Percentiles rank a stretch among this genome's conserved stretches.
Evolutionary conservation across 2,113 vertebrate genomes (phyloP).

Genomic region (Alethe castanea): DNA sequence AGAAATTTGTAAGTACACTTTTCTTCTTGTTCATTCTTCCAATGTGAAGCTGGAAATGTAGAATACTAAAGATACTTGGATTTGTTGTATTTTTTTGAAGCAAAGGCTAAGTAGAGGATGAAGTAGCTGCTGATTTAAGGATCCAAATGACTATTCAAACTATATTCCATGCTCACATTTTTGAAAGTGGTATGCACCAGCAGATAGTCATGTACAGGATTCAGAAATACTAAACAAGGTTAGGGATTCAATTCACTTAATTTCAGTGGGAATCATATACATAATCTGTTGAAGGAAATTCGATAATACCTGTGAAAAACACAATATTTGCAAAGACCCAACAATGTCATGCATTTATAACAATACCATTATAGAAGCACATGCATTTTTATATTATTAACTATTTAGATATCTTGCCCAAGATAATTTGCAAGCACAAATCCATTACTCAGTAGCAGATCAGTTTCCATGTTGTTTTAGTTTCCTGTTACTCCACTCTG

Average conservation of each 20-base stretch:
- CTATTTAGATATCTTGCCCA: background rate
- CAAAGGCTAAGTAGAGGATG: background rate
- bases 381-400: background rate
- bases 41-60: background rate
- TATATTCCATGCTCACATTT: background rate
- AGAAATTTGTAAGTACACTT: background rate
- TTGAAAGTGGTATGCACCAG: background rate
- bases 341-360: too few species aligned
- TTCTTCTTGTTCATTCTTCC: background rate
- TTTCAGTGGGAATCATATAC: background rate
- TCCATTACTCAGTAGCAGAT: background rate
- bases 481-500: background rate
- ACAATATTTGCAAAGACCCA: too few species aligned
- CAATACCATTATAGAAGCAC: background rate
- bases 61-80: background rate
- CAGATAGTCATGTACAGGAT: background rate
- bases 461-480: background rate
- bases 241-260: background rate
- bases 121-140: background rate
- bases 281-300: background rate
- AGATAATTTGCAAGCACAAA: background rate
- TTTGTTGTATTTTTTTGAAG: background rate
- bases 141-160: background rate
- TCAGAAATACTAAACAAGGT: background rate
- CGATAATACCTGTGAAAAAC: background rate